A percentile compares a stretch with the other conserved stretches of the same genome.
These are phyloP conservation scores for Cyprinodon tularosa DNA, from an alignment of 2,113 vertebrate genomes.

Conservation along the genomic window DNA sequence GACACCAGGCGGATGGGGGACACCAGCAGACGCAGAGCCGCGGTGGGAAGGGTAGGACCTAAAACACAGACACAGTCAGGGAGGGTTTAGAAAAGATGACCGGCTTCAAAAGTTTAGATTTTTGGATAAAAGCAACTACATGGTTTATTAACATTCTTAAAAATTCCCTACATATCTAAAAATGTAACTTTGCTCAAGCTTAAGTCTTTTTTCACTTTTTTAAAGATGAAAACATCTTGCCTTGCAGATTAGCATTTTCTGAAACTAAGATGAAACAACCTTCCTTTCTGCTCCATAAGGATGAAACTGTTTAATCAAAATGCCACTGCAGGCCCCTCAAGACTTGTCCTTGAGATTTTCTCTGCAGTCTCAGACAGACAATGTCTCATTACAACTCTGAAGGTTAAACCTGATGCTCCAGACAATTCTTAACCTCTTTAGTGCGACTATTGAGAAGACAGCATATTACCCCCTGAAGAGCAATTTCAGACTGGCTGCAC, in stretches of 20 bases:
- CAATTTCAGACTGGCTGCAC: neutral
- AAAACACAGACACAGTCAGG: neutral
- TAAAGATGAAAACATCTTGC: too few relatives aligned
- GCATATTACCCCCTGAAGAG: neutral
- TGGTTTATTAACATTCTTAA: too few relatives aligned
- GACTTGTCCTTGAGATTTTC: neutral
- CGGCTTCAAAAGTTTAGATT: neutral
- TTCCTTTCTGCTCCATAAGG: neutral
- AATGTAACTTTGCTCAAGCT: too few relatives aligned
- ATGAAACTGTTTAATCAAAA: neutral
- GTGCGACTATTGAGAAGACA: neutral
- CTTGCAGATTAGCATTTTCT: too few relatives aligned
- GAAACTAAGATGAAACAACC: neutral
- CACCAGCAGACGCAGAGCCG: constrained; percentile 65
- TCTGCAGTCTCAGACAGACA: neutral
- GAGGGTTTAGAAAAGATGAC: neutral
- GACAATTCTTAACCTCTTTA: neutral
- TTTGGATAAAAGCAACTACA: too few relatives aligned
- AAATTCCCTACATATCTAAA: too few relatives aligned
- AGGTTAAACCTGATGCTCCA: neutral
- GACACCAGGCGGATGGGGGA: constrained; percentile 74
- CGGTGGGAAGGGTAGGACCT: constrained; percentile 55
- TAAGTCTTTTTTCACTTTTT: too few relatives aligned
- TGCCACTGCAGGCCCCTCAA: neutral
- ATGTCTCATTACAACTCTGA: neutral